Evolutionary conservation across 2,888 invertebrate species (phyloP).

Genomic region (Eutolmus rufibarbis): DNA sequence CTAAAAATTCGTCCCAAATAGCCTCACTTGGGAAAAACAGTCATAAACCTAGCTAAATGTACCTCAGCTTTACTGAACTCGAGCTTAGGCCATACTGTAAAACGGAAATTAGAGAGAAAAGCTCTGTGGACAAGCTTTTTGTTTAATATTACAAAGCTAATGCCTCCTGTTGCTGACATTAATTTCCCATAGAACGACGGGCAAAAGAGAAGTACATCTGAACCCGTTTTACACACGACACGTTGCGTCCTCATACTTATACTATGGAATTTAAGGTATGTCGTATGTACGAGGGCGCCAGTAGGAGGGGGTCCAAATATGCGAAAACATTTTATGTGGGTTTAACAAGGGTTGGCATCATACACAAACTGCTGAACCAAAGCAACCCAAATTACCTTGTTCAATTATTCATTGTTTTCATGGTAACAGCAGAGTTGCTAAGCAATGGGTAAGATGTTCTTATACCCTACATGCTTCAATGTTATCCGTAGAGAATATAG

Average conservation of each 20-base stretch:
- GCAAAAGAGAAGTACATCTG: background rate
- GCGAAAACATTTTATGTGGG: background rate
- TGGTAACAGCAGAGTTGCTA: conserved; percentile 47
- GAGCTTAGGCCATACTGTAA: too few relatives aligned
- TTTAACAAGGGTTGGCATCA: background rate
- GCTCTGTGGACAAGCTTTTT: background rate
- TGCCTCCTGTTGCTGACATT: conserved; percentile 9
- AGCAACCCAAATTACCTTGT: background rate
- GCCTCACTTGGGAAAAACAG: too few relatives aligned
- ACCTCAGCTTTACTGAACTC: too few relatives aligned
- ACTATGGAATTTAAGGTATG: background rate
- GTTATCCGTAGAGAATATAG: background rate
- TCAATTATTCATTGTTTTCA: conserved; percentile 44
- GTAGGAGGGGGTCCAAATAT: background rate
- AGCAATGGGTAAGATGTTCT: conserved; percentile 29
- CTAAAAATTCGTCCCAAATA: too few relatives aligned
- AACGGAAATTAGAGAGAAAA: background rate
- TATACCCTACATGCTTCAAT: background rate
- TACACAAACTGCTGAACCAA: background rate
- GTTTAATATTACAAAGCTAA: background rate
- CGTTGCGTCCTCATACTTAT: background rate
- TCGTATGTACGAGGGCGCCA: background rate
- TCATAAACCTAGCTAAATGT: too few relatives aligned
- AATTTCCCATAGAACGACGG: background rate
- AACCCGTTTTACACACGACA: background rate